Evolutionary conservation across 2,888 invertebrate genomes (phyloP), one percentile per base, ranked within the genome.

Genomic region (Sarcophaga rosellei): DNA sequence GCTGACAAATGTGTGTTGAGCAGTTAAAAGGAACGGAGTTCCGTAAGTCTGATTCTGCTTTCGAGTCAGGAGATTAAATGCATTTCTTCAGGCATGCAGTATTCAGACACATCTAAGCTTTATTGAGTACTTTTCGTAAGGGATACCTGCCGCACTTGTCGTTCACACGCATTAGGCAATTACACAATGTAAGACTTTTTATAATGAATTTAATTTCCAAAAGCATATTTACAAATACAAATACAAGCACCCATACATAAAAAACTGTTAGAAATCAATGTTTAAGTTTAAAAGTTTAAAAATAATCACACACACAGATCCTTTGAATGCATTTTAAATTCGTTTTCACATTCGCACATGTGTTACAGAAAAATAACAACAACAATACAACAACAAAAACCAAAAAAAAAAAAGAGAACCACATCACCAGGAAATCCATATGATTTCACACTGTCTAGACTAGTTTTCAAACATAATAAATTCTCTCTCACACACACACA

Each of bases 361-460:
- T 35, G 35, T 35, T 35, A 53, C 45, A 61, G 44, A 59, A 44
- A 65, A 62, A n/a, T n/a, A n/a, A 20, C 21, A 59, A 68, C 4
- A 61, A 17, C 15, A 15, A 17, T 35, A 65, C 65, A 35, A 20
- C 8, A 35, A 25, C 35, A 20, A 61, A 17, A 73, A n/a, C n/a
- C n/a, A 15, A 25, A 53, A 44, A 17, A 75, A 75, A 69, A 69
- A 76, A 17, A 21, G 53, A 53, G 21, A 76, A 81, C 81, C 76
- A 76, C 81, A 81, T 81, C 81, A 76, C 45, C 81, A 81, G 81
- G 75, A 81, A 76, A 81, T 81, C 75, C 75, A 81, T 81, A 81
- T 81, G 81, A 81, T 81, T 81, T 81, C 81, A 76, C 69, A 70
- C 81, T 70, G 81, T 83, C 83, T 83, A 83, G 83, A 83, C 83